Base-by-base conservation (phyloP, 2,797 vertebrate genomes). In the Anguilla marmorata region DNA sequence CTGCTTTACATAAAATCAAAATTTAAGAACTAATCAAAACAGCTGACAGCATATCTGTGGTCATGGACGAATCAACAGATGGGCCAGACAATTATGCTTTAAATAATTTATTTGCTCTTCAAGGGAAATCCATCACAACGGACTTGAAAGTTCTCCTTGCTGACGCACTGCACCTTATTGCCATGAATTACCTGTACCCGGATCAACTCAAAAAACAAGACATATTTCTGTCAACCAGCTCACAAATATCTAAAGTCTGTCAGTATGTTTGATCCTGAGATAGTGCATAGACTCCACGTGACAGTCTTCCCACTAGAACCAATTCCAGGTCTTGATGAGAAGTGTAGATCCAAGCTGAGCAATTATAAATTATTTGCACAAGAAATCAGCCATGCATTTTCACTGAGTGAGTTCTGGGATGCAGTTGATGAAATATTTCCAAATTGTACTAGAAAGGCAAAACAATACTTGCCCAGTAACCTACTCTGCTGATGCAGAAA, bases 371-470 rank as follows among this genome's bases (percentile, higher is more conserved):
- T 27, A 69, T 69, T 69, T 27, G n/a, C n/a, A n/a, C 63, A n/a
- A 69, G 24, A 69, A 27, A 27, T 69, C n/a, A 19, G 56, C 56
- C 14, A 3, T 19, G 56, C 16, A 27, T 69, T 27, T 69, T 27
- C 63, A 69, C n/a, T 27, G 56, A 58, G 56, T 69, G n/a, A 69
- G 5, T 58, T 16, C 12, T 54, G 24, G 60, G 19, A 63, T 63
- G 5, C 60, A 63, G 60, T 63, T 69, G 63, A n/a, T n/a, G 63
- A 69, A 69, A 69, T 69, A 69, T 69, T 69, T 69, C 63, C 63
- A 7, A 69, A n/a, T 69, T 11, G 16, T 9, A 69, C 24, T 27
- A 24, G 63, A 66, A 66, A n/a, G 63, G 63, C 21, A 27, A 69
- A 69, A 69, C 2, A 11, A n/a, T 69, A 69, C 24, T 58, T 16